Conservation (phyloP, 2,797 vertebrate species). For the Dendrocincla fuliginosa region DNA sequence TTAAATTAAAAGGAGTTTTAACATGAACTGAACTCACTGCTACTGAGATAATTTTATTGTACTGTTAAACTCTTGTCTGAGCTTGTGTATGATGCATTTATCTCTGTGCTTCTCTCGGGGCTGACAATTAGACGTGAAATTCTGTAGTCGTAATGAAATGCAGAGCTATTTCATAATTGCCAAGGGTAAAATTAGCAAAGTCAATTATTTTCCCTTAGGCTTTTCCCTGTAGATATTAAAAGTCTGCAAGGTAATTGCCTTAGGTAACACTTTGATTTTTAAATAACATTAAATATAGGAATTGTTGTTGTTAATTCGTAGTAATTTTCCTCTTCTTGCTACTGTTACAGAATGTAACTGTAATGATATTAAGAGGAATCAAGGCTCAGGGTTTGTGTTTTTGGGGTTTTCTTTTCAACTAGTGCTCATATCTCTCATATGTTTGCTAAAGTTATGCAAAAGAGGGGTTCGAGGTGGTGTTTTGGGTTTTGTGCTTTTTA, state of each 20-base stretch:
- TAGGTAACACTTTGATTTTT: constrained; percentile 82
- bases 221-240: constrained; percentile 81
- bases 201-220: constrained; percentile 82
- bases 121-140: constrained; percentile 74
- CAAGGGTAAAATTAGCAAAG: constrained; percentile 83
- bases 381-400: not conserved
- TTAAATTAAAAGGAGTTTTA: constrained; percentile 1
- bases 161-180: constrained; percentile 80
- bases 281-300: constrained; percentile 79
- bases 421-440: not conserved
- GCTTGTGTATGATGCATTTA: constrained; percentile 67
- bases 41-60: constrained; percentile 63
- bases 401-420: not conserved
- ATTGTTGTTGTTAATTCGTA: constrained; percentile 74
- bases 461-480: not conserved
- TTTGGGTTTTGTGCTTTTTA: not conserved
- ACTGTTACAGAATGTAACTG: constrained; percentile 7
- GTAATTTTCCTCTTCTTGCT: constrained; percentile 69
- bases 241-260: constrained; percentile 79
- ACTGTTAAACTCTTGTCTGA: constrained; percentile 59
- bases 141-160: constrained; percentile 77
- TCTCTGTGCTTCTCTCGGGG: constrained; percentile 68
- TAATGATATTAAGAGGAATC: constrained; percentile 49
- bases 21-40: constrained; percentile 37
- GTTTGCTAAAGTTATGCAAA: constrained; percentile 20